phyloP scores from a whole-genome alignment of 2,113 vertebrate species.

The Dromaius novaehollandiae region DNA sequence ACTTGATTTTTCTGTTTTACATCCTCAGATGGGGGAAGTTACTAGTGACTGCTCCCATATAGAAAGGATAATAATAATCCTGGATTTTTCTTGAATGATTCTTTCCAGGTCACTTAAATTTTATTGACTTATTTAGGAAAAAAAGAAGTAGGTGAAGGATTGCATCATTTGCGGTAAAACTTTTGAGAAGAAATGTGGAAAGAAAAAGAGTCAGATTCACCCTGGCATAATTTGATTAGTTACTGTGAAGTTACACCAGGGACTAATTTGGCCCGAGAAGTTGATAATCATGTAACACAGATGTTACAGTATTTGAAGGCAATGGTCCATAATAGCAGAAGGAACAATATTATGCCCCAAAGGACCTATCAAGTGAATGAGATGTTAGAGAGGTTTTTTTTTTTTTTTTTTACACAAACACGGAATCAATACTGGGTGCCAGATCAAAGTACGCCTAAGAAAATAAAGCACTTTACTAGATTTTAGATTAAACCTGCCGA shows the following conservation, averaged over 20 bases:
- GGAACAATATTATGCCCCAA: slow-evolving; percentile 47
- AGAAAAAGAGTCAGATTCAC: neutral
- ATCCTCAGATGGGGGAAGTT: neutral
- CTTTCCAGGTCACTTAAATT: neutral
- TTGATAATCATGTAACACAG: slow-evolving; percentile 49
- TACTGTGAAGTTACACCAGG: neutral
- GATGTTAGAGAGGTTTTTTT: slow-evolving; percentile 24
- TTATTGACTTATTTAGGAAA: neutral
- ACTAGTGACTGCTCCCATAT: neutral
- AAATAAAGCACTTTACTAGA: neutral
- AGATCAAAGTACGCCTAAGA: neutral
- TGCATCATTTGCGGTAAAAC: neutral
- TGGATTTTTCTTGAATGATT: neutral
- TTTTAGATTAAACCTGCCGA: neutral
- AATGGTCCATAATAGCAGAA: slow-evolving; percentile 57
- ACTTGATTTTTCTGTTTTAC: accelerated
- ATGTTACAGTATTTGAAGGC: slow-evolving; percentile 52
- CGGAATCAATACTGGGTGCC: slow-evolving; percentile 11
- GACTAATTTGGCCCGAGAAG: slow-evolving; percentile 41
- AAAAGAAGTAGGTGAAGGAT: neutral
- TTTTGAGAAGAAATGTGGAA: neutral
- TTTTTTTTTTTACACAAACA: slow-evolving; percentile 43
- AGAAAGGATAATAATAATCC: neutral
- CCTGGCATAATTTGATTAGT: neutral
- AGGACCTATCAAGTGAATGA: slow-evolving; percentile 55